Evolutionary conservation across 1,140 invertebrate species (phyloP).

Genomic region (Drosophila insularis): DNA sequence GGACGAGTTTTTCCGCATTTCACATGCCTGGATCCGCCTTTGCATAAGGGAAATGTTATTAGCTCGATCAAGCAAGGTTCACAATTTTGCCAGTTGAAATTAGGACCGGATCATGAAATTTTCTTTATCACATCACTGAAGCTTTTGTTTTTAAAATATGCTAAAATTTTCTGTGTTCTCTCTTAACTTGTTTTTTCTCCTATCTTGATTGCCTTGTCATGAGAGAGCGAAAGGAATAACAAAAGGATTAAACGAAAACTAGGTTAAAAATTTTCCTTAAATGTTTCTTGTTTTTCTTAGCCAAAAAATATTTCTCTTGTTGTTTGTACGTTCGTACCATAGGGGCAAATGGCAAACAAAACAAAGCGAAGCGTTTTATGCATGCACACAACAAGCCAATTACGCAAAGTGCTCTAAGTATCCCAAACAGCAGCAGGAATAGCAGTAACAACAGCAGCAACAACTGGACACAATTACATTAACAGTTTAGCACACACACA

Average conservation of each 20-base stretch:
- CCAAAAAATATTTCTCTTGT: slow-evolving; percentile 3
- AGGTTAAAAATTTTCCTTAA: neutral
- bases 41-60: too few species aligned
- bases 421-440: slow-evolving; percentile 38
- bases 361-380: slow-evolving; percentile 68
- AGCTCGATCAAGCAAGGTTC: too few species aligned
- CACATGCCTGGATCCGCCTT: too few species aligned
- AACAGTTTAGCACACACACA: slow-evolving; percentile 60
- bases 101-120: neutral
- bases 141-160: neutral
- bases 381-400: slow-evolving; percentile 68
- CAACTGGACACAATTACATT: slow-evolving; percentile 74
- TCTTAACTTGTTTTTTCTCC: neutral
- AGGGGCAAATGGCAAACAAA: slow-evolving; percentile 24
- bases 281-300: neutral
- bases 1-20: too few species aligned
- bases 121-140: slow-evolving; percentile 1
- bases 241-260: neutral
- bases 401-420: slow-evolving; percentile 73
- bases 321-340: neutral
- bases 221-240: neutral
- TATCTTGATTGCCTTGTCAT: slow-evolving; percentile 1
- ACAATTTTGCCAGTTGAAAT: neutral
- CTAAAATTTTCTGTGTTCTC: neutral
- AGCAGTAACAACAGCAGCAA: slow-evolving; percentile 20